These are phyloP conservation scores for Chloroceryle amazona DNA, from an alignment of 2,797 vertebrate genomes.

Conservation along the genomic window DNA sequence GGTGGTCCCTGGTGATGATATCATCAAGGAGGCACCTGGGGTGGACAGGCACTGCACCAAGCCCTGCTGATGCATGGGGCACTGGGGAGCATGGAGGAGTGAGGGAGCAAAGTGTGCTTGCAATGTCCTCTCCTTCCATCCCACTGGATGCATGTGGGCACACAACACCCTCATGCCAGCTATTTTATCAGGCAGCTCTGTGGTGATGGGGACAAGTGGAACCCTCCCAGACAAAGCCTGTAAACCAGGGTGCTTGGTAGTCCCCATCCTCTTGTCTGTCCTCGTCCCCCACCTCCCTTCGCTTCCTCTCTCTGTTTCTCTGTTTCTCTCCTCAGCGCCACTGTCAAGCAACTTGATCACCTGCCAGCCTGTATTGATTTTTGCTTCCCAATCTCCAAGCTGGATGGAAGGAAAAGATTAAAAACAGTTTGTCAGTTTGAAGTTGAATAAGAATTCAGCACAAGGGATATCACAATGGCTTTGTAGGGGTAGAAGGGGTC, in stretches of 20 bases:
- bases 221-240: slow-evolving; percentile 71
- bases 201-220: slow-evolving; percentile 80
- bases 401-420: slow-evolving; percentile 99
- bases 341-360: slow-evolving; percentile 91
- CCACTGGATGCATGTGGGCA: slow-evolving; percentile 63
- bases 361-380: slow-evolving; percentile 99
- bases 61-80: too few species aligned
- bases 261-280: background rate
- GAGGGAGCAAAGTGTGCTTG: background rate
- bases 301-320: background rate
- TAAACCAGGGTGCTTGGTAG: slow-evolving; percentile 81
- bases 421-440: slow-evolving; percentile 99
- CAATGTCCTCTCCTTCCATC: slow-evolving; percentile 74
- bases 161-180: slow-evolving; percentile 78
- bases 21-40: background rate
- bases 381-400: slow-evolving; percentile 98
- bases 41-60: background rate
- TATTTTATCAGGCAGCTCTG: slow-evolving; percentile 79
- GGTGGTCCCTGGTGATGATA: background rate
- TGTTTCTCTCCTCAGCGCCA: slow-evolving; percentile 65
- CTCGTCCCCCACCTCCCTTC: background rate
- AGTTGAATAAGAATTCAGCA: slow-evolving; percentile 97
- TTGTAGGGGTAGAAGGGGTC: slow-evolving; percentile 73
- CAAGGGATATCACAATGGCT: slow-evolving; percentile 84
- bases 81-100: background rate